phyloP scores from a whole-genome alignment of 2,888 invertebrate genomes.

The Tiphia femorata region DNA sequence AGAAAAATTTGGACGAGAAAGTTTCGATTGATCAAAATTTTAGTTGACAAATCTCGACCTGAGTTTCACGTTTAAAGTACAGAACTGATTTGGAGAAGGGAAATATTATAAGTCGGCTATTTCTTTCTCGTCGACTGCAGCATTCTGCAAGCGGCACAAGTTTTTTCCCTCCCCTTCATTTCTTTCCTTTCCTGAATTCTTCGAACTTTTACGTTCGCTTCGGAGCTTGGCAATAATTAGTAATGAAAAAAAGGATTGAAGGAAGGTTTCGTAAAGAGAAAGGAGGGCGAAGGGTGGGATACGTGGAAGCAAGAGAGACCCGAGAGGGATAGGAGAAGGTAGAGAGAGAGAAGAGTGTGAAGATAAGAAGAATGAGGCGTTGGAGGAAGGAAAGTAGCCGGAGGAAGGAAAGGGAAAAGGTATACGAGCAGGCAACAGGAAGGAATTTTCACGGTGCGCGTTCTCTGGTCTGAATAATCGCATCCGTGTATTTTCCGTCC shows the following conservation, averaged over 20 bases:
- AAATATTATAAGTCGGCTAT: too few relatives aligned
- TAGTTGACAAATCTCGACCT: too few relatives aligned
- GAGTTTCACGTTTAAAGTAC: too few relatives aligned
- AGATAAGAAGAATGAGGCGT: too few relatives aligned
- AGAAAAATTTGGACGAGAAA: too few relatives aligned
- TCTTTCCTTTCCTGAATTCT: conserved; percentile 7
- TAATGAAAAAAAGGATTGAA: conserved; percentile 13
- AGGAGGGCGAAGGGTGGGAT: background rate
- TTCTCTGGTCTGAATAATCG: background rate
- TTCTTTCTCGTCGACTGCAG: background rate
- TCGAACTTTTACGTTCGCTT: conserved; percentile 29
- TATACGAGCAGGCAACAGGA: background rate
- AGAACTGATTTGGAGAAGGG: too few relatives aligned
- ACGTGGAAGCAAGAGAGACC: background rate
- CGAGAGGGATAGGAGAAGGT: background rate
- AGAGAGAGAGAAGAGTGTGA: background rate
- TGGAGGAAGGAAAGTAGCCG: too few relatives aligned
- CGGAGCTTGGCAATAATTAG: conserved; percentile 35
- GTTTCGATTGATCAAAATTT: too few relatives aligned
- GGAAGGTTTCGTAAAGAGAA: conserved; percentile 13
- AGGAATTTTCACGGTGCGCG: background rate
- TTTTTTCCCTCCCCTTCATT: background rate
- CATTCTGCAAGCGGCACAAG: too few relatives aligned
- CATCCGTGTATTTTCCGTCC: background rate
- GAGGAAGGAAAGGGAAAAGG: too few relatives aligned